These are phyloP conservation scores for Polyergus mexicanus DNA, from an alignment of 1,140 invertebrate species.

Conservation along the genomic window DNA sequence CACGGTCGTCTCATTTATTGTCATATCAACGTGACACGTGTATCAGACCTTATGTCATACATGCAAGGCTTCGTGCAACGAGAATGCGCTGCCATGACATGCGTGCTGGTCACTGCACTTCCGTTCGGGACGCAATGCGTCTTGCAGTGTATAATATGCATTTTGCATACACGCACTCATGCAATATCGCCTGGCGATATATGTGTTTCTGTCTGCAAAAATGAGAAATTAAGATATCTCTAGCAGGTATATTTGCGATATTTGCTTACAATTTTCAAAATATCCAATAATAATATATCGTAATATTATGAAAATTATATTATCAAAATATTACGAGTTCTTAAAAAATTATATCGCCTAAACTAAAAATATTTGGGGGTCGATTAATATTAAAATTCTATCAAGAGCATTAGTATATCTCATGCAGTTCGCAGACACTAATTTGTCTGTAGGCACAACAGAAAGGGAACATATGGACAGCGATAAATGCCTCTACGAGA, in stretches of 20 bases:
- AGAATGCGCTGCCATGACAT: slow-evolving; percentile 43
- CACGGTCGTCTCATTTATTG: slow-evolving; percentile 64
- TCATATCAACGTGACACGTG: slow-evolving; percentile 55
- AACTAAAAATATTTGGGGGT: background rate
- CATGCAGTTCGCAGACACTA: background rate
- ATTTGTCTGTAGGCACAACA: background rate
- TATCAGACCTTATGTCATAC: slow-evolving; percentile 64
- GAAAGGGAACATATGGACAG: slow-evolving; percentile 33
- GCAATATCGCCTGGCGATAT: background rate
- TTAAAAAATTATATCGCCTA: background rate
- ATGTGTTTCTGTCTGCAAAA: background rate
- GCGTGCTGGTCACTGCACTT: slow-evolving; percentile 64
- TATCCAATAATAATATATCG: background rate
- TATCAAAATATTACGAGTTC: background rate
- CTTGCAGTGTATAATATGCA: background rate
- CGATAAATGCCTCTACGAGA: slow-evolving; percentile 23
- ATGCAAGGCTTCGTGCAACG: slow-evolving; percentile 40
- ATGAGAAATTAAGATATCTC: slow-evolving; percentile 19
- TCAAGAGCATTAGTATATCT: no score
- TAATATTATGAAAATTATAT: background rate
- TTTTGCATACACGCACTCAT: slow-evolving; percentile 28
- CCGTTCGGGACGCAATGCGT: slow-evolving; percentile 54
- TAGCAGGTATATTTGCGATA: background rate
- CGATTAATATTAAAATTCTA: background rate
- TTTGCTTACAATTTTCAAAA: background rate